A percentile compares a stretch with the other conserved stretches of the same genome.
These are phyloP conservation scores for Campylomormyrus numenius DNA, from an alignment of 2,113 vertebrate genomes.

Conservation along the genomic window DNA sequence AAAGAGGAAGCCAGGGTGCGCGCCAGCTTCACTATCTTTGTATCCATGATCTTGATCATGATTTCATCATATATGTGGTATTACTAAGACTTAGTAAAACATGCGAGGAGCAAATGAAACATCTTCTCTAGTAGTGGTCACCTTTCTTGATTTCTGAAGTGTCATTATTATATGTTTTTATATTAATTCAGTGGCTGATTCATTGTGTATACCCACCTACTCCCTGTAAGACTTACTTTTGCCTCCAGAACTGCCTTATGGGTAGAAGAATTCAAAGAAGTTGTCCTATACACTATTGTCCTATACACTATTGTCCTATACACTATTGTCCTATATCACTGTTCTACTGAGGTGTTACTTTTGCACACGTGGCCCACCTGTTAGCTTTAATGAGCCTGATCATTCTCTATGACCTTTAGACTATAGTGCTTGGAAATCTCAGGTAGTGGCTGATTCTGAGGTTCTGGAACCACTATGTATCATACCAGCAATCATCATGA, in stretches of 20 bases:
- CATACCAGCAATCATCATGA: neutral
- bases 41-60: neutral
- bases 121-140: neutral
- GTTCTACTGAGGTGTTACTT: neutral
- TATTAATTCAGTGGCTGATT: neutral
- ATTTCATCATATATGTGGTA: neutral
- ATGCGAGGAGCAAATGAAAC: neutral
- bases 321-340: neutral
- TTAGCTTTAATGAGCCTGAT: neutral
- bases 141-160: neutral
- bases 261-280: neutral
- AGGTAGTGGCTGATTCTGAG: neutral
- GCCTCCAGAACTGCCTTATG: neutral
- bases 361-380: neutral
- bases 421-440: neutral
- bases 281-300: neutral
- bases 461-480: neutral
- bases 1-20: constrained; percentile 79
- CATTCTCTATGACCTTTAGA: neutral
- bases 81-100: neutral
- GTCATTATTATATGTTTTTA: neutral
- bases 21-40: neutral
- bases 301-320: neutral
- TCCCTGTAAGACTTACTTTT: neutral
- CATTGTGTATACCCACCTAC: neutral